A percentile compares a stretch with the other conserved stretches of the same genome.
phyloP scores from a whole-genome alignment of 2,113 vertebrate genomes.

The Bufo bufo region DNA sequence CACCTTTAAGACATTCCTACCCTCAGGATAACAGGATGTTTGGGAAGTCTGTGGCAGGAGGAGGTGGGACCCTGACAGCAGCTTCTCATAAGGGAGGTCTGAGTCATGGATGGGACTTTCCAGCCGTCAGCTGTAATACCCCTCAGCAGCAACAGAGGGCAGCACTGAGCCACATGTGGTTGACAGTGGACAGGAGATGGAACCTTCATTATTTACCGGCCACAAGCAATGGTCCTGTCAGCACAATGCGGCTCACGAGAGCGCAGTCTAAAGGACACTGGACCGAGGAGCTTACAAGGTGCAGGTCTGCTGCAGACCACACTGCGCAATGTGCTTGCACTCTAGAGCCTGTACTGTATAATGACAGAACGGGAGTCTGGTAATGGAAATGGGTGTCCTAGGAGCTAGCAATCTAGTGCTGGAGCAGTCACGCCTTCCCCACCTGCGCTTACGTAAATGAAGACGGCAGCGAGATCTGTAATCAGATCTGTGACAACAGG shows the following conservation, averaged over 20 bases:
- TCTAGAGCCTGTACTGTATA: too few species aligned
- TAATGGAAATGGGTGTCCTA: not conserved
- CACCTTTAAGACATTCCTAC: constrained; percentile 23
- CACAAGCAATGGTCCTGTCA: not conserved
- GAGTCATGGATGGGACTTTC: constrained; percentile 10
- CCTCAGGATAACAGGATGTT: constrained; percentile 27
- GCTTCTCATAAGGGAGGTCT: not conserved
- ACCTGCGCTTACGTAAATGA: not conserved
- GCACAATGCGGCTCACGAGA: too few species aligned
- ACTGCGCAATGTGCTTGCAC: too few species aligned
- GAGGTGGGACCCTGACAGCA: not conserved
- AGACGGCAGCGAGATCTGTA: not conserved
- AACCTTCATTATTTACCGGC: not conserved
- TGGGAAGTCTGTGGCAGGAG: not conserved
- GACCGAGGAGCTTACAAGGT: too few species aligned
- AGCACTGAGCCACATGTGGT: not conserved
- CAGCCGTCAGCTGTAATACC: not conserved
- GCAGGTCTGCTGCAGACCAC: too few species aligned
- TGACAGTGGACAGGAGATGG: not conserved
- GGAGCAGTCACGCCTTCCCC: not conserved
- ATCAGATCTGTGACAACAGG: not conserved
- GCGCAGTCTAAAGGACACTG: not conserved
- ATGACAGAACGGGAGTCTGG: not conserved
- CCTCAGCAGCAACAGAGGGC: not conserved
- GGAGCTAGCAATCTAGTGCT: not conserved